phyloP scores from a whole-genome alignment of 2,113 vertebrate species.

The Oreotrochilus melanogaster region DNA sequence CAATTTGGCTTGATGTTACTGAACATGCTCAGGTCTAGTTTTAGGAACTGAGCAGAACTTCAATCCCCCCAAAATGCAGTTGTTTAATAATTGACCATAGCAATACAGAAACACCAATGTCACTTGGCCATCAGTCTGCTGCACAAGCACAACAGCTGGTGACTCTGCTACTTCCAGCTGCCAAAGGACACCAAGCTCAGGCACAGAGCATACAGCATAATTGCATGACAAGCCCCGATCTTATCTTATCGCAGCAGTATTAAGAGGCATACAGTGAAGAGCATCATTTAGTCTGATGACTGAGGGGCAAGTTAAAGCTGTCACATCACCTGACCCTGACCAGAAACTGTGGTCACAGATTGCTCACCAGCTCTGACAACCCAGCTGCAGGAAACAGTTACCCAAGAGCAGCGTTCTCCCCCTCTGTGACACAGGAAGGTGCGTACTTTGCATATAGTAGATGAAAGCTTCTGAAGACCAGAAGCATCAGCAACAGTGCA shows the following conservation, averaged over 20 bases:
- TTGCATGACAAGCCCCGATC: fast-evolving
- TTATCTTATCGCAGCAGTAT: fast-evolving
- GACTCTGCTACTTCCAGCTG: neutral
- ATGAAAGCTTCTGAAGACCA: neutral
- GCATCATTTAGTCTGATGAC: fast-evolving
- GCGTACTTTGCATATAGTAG: neutral
- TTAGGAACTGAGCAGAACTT: neutral
- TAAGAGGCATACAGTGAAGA: neutral
- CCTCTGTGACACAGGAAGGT: fast-evolving
- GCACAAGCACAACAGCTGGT: neutral
- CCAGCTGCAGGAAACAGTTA: neutral
- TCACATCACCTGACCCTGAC: neutral
- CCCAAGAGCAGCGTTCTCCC: fast-evolving
- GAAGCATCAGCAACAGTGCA: neutral
- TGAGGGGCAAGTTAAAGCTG: neutral
- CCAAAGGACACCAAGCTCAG: fast-evolving
- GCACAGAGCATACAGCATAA: fast-evolving
- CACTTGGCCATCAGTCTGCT: neutral
- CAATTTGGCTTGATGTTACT: neutral
- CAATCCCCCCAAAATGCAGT: neutral
- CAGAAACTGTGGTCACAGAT: neutral
- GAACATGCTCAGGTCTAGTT: neutral
- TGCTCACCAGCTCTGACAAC: fast-evolving
- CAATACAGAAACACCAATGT: neutral
- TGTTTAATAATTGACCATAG: fast-evolving